Base-by-base conservation (phyloP, 2,888 invertebrate genomes). In the Drosophila testacea region DNA sequence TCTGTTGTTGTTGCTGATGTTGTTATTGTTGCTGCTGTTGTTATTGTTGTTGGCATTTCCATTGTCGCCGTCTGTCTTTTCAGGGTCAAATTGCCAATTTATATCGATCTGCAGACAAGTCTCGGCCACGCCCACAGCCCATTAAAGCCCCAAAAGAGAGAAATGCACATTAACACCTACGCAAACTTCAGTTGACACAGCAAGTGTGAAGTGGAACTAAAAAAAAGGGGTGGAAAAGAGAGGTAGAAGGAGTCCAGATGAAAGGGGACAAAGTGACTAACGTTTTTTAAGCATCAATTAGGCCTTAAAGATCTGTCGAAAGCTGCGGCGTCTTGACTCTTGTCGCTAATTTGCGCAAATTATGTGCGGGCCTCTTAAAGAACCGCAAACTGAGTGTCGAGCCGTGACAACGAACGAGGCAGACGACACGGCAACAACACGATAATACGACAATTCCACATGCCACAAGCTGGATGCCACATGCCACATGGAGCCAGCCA, bases 51-150 rank as follows among this genome's bases (percentile, higher is more conserved):
- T 47, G 61, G 59, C 62, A 50, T 9, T 46, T 38, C 61, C 71
- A 69, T 70, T 75, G 54, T 76, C 70, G 67, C 68, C 71, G 61
- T 66, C 73, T 83, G 76, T 54, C 74, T 84, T 80, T 76, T 88
- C 82, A 83, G 90, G 90, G 90, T 90, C 86, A 90, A 69, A 78
- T 80, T 77, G 79, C 65, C 84, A 89, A 89, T 90, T 88, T 81
- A 74, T 84, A 88, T 88, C 77, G 88, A 89, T 84, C 76, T 74
- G 57, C 52, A 36, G 65, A 52, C 65, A 38, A 59, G 48, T 54
- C 27, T 44, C n/a, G 10, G 39, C 47, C 61, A 64, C 62, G 55
- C 69, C 76, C 50, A 50, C 16, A 11, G 5, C 48, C 11, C 10
- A n/a, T 6, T 22, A 22, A 22, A 9, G 7, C 22, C 16, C 16